Base-by-base conservation (phyloP, 2,113 vertebrate species). In the human (Homo sapiens) region DNA sequence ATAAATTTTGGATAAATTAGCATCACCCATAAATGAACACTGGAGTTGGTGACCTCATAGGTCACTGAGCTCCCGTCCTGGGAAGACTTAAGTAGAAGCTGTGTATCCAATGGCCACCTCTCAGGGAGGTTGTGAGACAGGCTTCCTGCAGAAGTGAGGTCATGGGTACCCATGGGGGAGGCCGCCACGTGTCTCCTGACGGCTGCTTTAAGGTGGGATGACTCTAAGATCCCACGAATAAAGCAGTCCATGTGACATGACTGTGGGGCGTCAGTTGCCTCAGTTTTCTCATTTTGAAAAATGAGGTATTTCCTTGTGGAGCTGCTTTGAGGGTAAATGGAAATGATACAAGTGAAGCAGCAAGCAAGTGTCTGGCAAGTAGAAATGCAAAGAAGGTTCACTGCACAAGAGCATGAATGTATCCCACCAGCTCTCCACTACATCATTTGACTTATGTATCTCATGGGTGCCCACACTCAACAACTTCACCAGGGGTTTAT, bases 181-280 rank as follows among this genome's bases (percentile, higher is more conserved):
- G 70, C 93, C 8, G 35, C 13, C 27, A 35, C 0, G 13, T 3
- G 14, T 50, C 59, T 32, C 40, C 81, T 9, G 7, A 9, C 4
- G 12, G 72, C 72, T 23, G 59, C 72, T 32, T 16, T 7, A 2
- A 16, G 20, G 4, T 10, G 35, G 55, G 32, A 1, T 4, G 17
- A 6, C 5, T 3, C 32, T 3, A 35, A 12, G 27, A 50, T 23
- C 43, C 86, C 20, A 9, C 0, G 7, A 27, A 7, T 0, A 35
- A 38, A 35, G 30, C 8, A 30, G 50, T 30, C 12, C 20, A 14
- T 11, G n/a, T 7, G 61, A 32, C n/a, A 5, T 1, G n/a, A 20
- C 11, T 2, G 14, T n/a, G n/a, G 40, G 35, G 43, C 4, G 7
- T n/a, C 14, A 3, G 40, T 17, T 23, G 14, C 35, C 35, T 72